Base-by-base conservation (phyloP, 1,140 invertebrate species). In the Caerostris extrusa region DNA sequence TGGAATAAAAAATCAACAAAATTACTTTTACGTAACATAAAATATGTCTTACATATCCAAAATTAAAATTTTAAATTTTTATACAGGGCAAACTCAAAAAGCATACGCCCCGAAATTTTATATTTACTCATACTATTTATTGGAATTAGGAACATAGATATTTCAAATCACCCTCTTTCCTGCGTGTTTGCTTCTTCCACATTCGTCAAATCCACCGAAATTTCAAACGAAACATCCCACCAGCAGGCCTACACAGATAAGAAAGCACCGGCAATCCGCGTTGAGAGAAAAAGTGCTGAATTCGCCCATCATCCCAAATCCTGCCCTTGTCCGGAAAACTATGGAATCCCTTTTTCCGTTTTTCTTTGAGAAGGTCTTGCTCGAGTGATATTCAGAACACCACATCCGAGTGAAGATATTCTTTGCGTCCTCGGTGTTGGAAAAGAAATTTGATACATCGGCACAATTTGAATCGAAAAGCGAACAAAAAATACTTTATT, bases 361-460 rank as follows among this genome's bases (percentile, higher is more conserved):
- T n/a, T 77, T 77, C 71, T 50, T 77, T 7, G 34, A 34, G 8
- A 34, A 64, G 10, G 61, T 64, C 61, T 64, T 64, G 14, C 12
- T 64, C 61, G 61, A 50, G 53, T 77, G 19, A 77, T 77, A 77
- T 77, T 77, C 71, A 77, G 71, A 50, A 10, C 12, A 5, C 53
- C 50, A 50, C 7, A 50, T 50, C 34, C 12, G 8, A 3, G 50
- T 77, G 10, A 77, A 77, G 53, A 77, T 77, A 77, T 77, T 77
- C 71, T 77, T 50, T 34, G 34, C 34, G 34, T 77, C 50, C 71
- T 50, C 50, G 50, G 71, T 50, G 10, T 50, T 50, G 19, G 71
- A 77, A 2, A 77, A 77, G 71, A 77, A 77, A 77, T 77, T 77
- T 77, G 71, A 77, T 77, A 77, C 71, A 77, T 77, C 71, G 71